Evolutionary conservation across 2,113 vertebrate genomes (phyloP), one percentile per base, ranked within the genome.

Genomic region (Illadopsis cleaveri): DNA sequence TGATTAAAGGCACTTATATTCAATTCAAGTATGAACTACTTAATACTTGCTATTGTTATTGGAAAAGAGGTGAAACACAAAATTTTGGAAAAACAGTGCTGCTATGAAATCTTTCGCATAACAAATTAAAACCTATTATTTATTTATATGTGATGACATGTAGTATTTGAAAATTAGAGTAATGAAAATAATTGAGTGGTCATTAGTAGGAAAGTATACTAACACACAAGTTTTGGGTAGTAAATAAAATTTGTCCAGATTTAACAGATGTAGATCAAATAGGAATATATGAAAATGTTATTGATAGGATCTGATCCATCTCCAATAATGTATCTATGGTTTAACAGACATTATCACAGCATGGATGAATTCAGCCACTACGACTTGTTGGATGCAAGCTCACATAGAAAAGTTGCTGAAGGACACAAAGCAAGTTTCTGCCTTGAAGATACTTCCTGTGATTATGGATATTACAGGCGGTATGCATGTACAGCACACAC

Each of bases 361-460:
- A 99, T 99, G 99, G 99, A 99, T 56, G 99, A 99, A 96, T 99
- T 99, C 97, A 99, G 99, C 90, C 98, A 99, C 94, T 99, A 99
- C 23, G 99, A 99, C 94, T 97, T 99, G 93, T 93, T 99, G 92
- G 99, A 99, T 81, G 92, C 96, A 12, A 97, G 75, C 19, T 98
- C 98, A 4, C 97, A 99, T 24, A 97, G 95, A 25, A 98, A 98
- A 87, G 99, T 99, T 40, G 99, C 99, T n/a, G 99, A 99, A 93
- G 99, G 99, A 13, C 99, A 99, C 97, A 99, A 99, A 97, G 99
- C 99, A 53, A 99, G 99, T 76, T 99, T 99, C 98, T 99, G 99
- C 66, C 98, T 99, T 68, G 99, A 99, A 98, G 99, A 99, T 94
- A 99, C 99, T 0, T 99, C 99, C 78, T 99, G 99, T 86, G 99